Evolutionary conservation across 2,888 invertebrate genomes (phyloP).

Genomic region (Acanthopleura granulata): DNA sequence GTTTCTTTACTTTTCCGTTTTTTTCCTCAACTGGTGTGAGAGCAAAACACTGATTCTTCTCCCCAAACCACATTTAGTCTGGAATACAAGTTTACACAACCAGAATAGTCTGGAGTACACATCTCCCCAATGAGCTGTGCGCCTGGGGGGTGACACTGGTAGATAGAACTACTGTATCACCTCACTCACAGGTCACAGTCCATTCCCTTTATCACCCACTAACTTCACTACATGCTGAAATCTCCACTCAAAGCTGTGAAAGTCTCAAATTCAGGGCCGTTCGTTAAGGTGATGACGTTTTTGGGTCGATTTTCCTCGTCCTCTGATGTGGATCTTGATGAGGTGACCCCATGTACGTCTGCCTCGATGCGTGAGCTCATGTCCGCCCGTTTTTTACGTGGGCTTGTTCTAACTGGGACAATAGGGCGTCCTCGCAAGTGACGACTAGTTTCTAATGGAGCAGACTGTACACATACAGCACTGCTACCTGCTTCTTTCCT

Average conservation of each 20-base stretch:
- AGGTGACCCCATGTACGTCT: background rate
- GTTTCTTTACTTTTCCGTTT: too few relatives aligned
- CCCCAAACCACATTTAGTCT: too few relatives aligned
- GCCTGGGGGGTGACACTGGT: too few relatives aligned
- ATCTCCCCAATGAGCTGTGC: too few relatives aligned
- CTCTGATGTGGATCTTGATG: background rate
- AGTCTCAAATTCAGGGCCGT: constrained; percentile 37
- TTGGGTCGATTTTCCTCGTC: background rate
- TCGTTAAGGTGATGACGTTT: constrained; percentile 33
- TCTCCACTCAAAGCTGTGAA: constrained; percentile 37
- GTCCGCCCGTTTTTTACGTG: background rate
- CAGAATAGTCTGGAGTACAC: too few relatives aligned
- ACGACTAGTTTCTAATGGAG: background rate
- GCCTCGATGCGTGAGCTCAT: background rate
- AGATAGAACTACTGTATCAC: too few relatives aligned
- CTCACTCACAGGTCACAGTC: too few relatives aligned
- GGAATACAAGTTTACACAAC: too few relatives aligned
- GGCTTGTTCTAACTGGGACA: background rate
- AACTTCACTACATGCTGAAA: background rate
- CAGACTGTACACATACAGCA: background rate
- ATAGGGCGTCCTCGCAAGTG: background rate
- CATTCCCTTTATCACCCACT: too few relatives aligned
- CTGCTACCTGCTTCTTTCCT: background rate
- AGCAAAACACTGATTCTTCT: too few relatives aligned
- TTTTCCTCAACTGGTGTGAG: too few relatives aligned